These are phyloP conservation scores for Isurus oxyrinchus DNA, from an alignment of 2,113 vertebrate genomes.

Conservation along the genomic window DNA sequence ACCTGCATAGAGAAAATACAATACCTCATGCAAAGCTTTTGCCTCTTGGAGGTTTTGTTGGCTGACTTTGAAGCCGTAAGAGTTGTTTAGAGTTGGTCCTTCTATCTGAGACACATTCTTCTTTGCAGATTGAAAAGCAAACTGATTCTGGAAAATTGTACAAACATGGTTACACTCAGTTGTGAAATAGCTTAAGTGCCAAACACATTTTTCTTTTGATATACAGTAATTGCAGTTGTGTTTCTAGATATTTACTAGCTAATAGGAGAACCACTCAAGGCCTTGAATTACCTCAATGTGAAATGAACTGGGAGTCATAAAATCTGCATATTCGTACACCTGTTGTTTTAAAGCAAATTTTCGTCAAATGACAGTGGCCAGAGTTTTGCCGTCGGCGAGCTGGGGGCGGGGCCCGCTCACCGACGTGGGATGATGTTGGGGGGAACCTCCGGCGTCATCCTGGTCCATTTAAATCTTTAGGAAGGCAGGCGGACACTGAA, in stretches of 20 bases:
- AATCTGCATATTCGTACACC: background rate
- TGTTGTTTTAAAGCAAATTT: background rate
- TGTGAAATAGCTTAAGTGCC: background rate
- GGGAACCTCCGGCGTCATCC: too few species aligned
- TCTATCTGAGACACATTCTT: conserved; percentile 87
- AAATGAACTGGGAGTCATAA: background rate
- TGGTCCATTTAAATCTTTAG: too few species aligned
- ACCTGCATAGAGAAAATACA: background rate
- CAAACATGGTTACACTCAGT: background rate
- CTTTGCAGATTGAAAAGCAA: conserved; percentile 72
- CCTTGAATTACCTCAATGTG: background rate
- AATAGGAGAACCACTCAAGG: background rate
- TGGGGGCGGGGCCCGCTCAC: too few species aligned
- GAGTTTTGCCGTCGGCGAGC: too few species aligned
- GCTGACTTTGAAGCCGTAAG: conserved; percentile 93
- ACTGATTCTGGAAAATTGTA: conserved; percentile 71
- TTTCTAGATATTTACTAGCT: background rate
- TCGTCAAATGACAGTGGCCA: background rate
- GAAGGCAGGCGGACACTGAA: too few species aligned
- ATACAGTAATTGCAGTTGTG: background rate
- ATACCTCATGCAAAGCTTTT: conserved; percentile 94
- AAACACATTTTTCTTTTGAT: background rate
- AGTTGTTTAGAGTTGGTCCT: conserved; percentile 87
- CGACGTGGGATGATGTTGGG: too few species aligned
- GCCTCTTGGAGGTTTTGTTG: conserved; percentile 92